Conservation (phyloP, 1,140 invertebrate genomes). For the Eubasilissa regina region DNA sequence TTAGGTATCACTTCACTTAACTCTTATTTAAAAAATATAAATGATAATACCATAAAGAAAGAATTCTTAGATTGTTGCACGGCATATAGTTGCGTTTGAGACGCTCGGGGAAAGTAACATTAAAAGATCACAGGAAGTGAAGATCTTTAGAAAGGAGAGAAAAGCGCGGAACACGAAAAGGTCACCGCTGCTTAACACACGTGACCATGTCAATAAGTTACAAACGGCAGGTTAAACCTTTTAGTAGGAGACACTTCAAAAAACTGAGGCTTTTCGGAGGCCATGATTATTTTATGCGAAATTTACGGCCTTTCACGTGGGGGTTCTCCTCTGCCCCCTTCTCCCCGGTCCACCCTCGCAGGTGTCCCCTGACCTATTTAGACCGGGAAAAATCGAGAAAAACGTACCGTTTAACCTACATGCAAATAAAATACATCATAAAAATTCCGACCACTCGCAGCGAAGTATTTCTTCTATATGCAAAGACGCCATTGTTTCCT, state of each 20-base stretch:
- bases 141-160: neutral
- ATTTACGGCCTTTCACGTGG: conserved; percentile 48
- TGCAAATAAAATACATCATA: conserved; percentile 53
- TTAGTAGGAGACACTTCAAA: conserved; percentile 31
- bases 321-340: conserved; percentile 15
- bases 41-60: too few relatives aligned
- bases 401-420: conserved; percentile 57
- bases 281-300: conserved; percentile 53
- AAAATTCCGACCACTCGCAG: conserved; percentile 40
- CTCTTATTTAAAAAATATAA: too few relatives aligned
- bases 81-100: too few relatives aligned
- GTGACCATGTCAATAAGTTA: conserved; percentile 41
- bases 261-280: conserved; percentile 20
- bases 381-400: conserved; percentile 47
- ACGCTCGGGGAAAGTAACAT: too few relatives aligned
- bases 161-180: neutral
- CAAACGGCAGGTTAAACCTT: conserved; percentile 35
- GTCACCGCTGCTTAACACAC: conserved; percentile 9
- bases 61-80: too few relatives aligned
- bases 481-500: conserved; percentile 48
- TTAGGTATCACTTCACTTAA: too few relatives aligned
- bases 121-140: neutral
- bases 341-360: neutral
- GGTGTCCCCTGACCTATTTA: conserved; percentile 33
- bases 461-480: conserved; percentile 33